These are phyloP conservation scores for Plestiodon gilberti DNA, from an alignment of 2,113 vertebrate species.

Conservation along the genomic window DNA sequence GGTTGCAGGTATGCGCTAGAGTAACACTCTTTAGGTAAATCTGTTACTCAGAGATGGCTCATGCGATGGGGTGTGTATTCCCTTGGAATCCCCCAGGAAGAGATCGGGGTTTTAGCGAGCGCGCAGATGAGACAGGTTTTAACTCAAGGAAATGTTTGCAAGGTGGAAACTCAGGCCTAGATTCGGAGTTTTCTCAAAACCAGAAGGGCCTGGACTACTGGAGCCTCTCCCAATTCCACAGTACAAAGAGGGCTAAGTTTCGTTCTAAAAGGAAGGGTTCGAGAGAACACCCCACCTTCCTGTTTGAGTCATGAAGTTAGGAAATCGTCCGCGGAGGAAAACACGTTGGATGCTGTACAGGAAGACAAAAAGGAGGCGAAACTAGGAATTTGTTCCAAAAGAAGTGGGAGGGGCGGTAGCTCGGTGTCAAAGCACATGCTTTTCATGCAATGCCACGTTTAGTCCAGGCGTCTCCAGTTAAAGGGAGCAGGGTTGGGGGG, in stretches of 20 bases:
- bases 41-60: constrained; percentile 38
- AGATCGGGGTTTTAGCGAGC: not conserved
- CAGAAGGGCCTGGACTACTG: not conserved
- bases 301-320: not conserved
- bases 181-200: not conserved
- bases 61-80: not conserved
- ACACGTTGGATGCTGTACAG: accelerated
- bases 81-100: not conserved
- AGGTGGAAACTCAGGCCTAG: not conserved
- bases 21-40: constrained; percentile 30
- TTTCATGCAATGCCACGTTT: not conserved
- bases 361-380: accelerated
- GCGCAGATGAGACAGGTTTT: constrained; percentile 10
- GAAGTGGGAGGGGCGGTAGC: not conserved
- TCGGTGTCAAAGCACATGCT: not conserved
- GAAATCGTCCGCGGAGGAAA: not conserved
- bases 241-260: not conserved
- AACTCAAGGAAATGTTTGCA: not conserved
- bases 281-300: constrained; percentile 26
- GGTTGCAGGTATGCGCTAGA: constrained; percentile 31
- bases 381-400: not conserved
- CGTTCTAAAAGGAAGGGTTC: not conserved
- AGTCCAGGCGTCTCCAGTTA: not conserved
- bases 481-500: not conserved
- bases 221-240: constrained; percentile 7